Percentiles rank a stretch among this genome's conserved stretches.
phyloP scores from a whole-genome alignment of 2,797 vertebrate species.

The Halcyon smyrnensis region DNA sequence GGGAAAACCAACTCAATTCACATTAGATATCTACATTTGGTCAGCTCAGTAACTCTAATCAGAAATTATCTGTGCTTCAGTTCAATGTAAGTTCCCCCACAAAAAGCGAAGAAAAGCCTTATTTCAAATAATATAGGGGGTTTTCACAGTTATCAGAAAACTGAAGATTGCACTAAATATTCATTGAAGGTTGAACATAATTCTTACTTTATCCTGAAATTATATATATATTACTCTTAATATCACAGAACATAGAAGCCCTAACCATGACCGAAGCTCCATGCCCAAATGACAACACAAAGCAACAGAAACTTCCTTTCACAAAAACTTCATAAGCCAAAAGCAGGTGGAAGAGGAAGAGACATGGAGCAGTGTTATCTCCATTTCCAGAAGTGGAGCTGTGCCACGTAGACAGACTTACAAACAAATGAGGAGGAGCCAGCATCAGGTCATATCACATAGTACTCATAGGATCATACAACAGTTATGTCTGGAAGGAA shows the following conservation, averaged over 20 bases:
- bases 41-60: no score
- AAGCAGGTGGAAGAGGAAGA: background rate
- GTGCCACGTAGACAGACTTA: background rate
- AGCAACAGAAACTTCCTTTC: background rate
- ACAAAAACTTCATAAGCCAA: background rate
- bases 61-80: background rate
- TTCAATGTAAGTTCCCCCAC: fast-evolving
- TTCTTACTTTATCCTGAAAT: background rate
- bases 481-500: background rate
- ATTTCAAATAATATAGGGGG: fast-evolving
- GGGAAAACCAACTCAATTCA: no score
- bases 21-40: no score
- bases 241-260: background rate
- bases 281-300: background rate
- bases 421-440: background rate
- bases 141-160: background rate
- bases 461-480: background rate
- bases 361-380: fast-evolving
- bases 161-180: background rate
- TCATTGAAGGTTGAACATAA: background rate
- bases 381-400: background rate
- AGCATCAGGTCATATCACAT: background rate
- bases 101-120: background rate
- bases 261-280: background rate
- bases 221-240: background rate